Evolutionary conservation across 1,140 invertebrate genomes (phyloP).

Genomic region (Leucophenga varia): DNA sequence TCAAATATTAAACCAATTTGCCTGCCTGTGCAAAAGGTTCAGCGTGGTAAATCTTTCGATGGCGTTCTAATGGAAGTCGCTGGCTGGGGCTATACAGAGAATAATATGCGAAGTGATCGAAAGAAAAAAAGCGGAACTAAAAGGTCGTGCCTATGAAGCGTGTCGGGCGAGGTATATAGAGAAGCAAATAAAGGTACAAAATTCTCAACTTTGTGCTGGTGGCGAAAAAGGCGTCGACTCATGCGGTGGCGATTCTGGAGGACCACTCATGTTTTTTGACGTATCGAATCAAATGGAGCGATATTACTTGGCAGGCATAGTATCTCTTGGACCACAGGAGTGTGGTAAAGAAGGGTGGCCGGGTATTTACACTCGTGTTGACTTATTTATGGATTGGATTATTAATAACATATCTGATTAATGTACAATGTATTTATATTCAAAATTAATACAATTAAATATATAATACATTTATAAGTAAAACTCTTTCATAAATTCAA

Average conservation of each 20-base stretch:
- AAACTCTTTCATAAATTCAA: too few relatives aligned
- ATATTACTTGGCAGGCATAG: slow-evolving; percentile 62
- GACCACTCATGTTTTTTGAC: slow-evolving; percentile 23
- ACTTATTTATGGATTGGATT: slow-evolving; percentile 70
- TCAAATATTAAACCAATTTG: slow-evolving; percentile 76
- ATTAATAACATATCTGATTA: too few relatives aligned
- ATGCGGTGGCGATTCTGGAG: slow-evolving; percentile 60
- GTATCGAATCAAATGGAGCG: too few relatives aligned
- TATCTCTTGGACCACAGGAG: slow-evolving; percentile 70
- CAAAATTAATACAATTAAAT: too few relatives aligned
- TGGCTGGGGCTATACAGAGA: slow-evolving; percentile 77
- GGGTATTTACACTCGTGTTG: slow-evolving; percentile 72
- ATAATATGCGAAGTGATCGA: slow-evolving; percentile 54
- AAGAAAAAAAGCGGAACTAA: too few relatives aligned
- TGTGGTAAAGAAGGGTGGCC: slow-evolving; percentile 70
- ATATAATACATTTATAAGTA: too few relatives aligned
- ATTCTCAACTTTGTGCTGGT: slow-evolving; percentile 62
- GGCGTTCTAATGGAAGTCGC: slow-evolving; percentile 64
- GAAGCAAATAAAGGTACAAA: too few relatives aligned
- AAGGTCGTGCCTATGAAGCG: too few relatives aligned
- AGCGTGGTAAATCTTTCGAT: slow-evolving; percentile 36
- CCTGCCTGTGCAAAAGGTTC: slow-evolving; percentile 60
- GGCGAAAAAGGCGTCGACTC: slow-evolving; percentile 62
- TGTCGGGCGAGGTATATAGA: too few relatives aligned
- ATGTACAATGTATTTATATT: too few relatives aligned